Evolutionary conservation across 2,113 vertebrate species (phyloP), one percentile per base, ranked within the genome.

Genomic region (Agapornis roseicollis): DNA sequence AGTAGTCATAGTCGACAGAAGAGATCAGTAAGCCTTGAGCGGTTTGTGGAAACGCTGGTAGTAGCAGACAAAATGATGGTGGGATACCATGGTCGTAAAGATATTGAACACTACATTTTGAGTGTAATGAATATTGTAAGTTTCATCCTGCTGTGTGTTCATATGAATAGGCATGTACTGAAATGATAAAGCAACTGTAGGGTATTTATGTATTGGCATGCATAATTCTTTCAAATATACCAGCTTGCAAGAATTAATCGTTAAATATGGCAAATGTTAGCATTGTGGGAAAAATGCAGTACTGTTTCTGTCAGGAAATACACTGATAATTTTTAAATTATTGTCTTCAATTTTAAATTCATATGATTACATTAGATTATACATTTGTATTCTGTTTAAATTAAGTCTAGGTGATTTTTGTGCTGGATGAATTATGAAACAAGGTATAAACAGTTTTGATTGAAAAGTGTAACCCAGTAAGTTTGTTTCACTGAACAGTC

Each of bases 41-140:
- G 99, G 84, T 99, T 99, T 92, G 99, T 99, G 96, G 99, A 99
- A 98, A 99, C 99, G 1, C 96, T 99, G 33, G 99, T 99, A 91
- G 99, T 99, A 52, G 99, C 99, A 20, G 99, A 99, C 97, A 99
- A 99, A 98, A 99, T 99, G 99, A 99, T 99, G 99, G 99, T 99
- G 80, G 99, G 99, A 92, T 99, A 99, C 97, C 99, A 99, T 89
- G 99, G 99, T 68, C 99, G 99, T 97, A 99, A 99, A 98, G 99
- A 99, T 97, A 99, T 99, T 83, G 99, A 99, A 65, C 99, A 99
- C 98, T 99, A 99, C 98, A 98, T 99, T 98, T 95, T 99, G 97
- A 99, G 99, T 68, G 99, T 99, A 94, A 99, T 99, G 99, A 99
- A 99, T 98, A 99, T 99, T 99, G 99, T 99, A 99, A 99, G 99